A percentile compares a stretch with the other conserved stretches of the same genome.
Evolutionary conservation across 1,140 invertebrate genomes (phyloP).

Genomic region (Drosophila suzukii): DNA sequence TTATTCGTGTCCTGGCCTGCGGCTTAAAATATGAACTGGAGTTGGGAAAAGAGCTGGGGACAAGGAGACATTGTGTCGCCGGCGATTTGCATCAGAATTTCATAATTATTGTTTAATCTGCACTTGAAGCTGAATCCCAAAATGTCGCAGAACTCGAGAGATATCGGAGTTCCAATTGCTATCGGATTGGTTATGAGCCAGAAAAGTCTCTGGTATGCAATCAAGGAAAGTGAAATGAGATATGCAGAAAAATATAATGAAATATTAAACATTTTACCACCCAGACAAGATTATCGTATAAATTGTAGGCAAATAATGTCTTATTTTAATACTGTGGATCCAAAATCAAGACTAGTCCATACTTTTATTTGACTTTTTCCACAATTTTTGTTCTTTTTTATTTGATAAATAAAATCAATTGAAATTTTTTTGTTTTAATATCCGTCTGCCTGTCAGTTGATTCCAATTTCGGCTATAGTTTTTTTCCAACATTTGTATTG

Average conservation of each 20-base stretch:
- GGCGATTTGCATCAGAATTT: slow-evolving; percentile 71
- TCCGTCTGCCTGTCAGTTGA: background rate
- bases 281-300: background rate
- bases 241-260: background rate
- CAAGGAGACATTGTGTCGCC: slow-evolving; percentile 26
- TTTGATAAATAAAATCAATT: background rate
- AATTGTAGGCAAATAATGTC: background rate
- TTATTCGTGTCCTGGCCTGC: slow-evolving; percentile 16
- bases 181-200: slow-evolving; percentile 8
- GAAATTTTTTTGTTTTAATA: background rate
- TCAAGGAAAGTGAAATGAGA: background rate
- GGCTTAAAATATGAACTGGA: slow-evolving; percentile 11
- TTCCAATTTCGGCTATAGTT: slow-evolving; percentile 10
- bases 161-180: background rate
- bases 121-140: slow-evolving; percentile 48
- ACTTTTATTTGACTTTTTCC: no score
- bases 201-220: background rate
- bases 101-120: slow-evolving; percentile 81
- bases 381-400: no score
- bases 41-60: background rate
- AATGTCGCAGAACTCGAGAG: slow-evolving; percentile 52
- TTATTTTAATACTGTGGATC: no score
- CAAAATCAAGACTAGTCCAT: no score
- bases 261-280: background rate
- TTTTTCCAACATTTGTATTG: slow-evolving; percentile 27